These are phyloP conservation scores for Eulimnadia texana DNA, from an alignment of 1,140 invertebrate genomes.

Conservation along the genomic window DNA sequence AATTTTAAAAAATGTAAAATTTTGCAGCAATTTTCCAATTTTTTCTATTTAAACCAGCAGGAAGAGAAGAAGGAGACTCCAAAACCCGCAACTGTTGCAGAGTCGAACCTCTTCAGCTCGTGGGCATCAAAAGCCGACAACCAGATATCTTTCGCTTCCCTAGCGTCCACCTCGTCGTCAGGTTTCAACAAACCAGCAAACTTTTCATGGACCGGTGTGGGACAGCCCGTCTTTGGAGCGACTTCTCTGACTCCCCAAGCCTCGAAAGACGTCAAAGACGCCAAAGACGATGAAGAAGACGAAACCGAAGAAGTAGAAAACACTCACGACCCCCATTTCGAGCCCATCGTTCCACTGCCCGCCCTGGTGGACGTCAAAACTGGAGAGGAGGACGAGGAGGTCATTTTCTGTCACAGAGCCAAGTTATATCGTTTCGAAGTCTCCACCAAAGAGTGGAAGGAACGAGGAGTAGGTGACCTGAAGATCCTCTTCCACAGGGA, in stretches of 20 bases:
- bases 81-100: constrained; percentile 15
- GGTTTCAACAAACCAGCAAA: constrained; percentile 8
- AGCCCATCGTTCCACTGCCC: constrained; percentile 69
- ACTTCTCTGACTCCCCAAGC: too few relatives aligned
- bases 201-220: constrained; percentile 8
- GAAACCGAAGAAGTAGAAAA: constrained; percentile 29
- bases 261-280: too few relatives aligned
- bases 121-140: constrained; percentile 6
- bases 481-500: constrained; percentile 55
- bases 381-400: constrained; percentile 39
- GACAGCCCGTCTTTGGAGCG: constrained; percentile 4
- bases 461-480: constrained; percentile 61
- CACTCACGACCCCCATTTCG: constrained; percentile 56
- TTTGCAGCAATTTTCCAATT: too few relatives aligned
- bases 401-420: constrained; percentile 50
- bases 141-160: constrained; percentile 9
- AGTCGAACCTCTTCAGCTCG: constrained; percentile 13
- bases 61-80: constrained; percentile 28
- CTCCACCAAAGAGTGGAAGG: constrained; percentile 76
- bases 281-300: constrained; percentile 21
- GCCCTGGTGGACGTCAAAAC: constrained; percentile 67
- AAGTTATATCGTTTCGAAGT: constrained; percentile 53
- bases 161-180: constrained; percentile 15
- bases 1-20: too few relatives aligned
- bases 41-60: too few relatives aligned